phyloP scores from a whole-genome alignment of 2,888 invertebrate genomes.

The Campoletis raptor region DNA sequence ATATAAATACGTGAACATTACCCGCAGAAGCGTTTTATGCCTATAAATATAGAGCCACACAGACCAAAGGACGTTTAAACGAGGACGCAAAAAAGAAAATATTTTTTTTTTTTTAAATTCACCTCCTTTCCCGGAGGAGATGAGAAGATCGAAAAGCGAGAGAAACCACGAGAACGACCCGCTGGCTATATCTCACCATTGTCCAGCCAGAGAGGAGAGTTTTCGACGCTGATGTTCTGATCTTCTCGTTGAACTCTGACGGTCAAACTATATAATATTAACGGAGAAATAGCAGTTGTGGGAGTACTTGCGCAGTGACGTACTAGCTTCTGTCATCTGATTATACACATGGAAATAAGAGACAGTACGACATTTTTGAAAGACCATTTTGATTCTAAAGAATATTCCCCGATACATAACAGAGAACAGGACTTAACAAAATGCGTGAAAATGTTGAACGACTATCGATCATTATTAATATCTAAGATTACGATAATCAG shows the following conservation, averaged over 20 bases:
- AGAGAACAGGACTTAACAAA: too few relatives aligned
- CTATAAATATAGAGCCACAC: slow-evolving; percentile 11
- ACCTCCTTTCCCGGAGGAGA: slow-evolving; percentile 8
- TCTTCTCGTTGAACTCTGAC: slow-evolving; percentile 28
- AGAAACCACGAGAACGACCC: slow-evolving; percentile 69
- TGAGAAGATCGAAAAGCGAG: slow-evolving; percentile 27
- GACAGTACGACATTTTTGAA: too few relatives aligned
- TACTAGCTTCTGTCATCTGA: slow-evolving; percentile 20
- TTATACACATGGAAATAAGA: slow-evolving; percentile 15
- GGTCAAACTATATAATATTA: slow-evolving; percentile 25
- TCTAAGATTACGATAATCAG: too few relatives aligned
- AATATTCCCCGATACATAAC: too few relatives aligned
- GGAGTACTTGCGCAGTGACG: not conserved
- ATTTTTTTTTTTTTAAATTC: not conserved
- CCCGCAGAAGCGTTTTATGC: slow-evolving; percentile 17
- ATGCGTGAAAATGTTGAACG: too few relatives aligned
- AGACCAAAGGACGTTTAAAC: slow-evolving; percentile 28
- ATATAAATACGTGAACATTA: slow-evolving; percentile 24
- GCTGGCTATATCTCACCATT: slow-evolving; percentile 72
- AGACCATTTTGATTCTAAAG: too few relatives aligned
- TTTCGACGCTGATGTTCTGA: slow-evolving; percentile 27
- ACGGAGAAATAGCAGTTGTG: not conserved
- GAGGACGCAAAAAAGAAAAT: slow-evolving; percentile 41
- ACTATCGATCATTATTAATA: too few relatives aligned
- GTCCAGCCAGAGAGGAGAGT: slow-evolving; percentile 55